Percentiles rank a stretch among this genome's conserved stretches.
phyloP scores from a whole-genome alignment of 2,113 vertebrate genomes.

The Muntiacus muntjak region DNA sequence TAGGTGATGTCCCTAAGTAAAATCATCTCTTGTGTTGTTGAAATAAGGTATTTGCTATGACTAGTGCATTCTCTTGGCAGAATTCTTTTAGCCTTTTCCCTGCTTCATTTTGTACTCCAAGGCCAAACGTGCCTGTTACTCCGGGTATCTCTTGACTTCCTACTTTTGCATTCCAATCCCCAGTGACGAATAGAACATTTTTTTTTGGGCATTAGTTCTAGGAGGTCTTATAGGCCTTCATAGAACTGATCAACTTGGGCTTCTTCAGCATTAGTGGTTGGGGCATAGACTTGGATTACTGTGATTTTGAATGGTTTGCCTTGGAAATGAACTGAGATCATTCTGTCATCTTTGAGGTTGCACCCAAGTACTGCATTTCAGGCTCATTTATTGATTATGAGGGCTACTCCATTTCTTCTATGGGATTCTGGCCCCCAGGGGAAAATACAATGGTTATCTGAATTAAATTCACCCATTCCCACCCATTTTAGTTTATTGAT shows the following conservation, averaged over 20 bases:
- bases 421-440: neutral
- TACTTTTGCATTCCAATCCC: neutral
- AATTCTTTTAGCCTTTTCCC: neutral
- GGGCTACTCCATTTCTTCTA: neutral
- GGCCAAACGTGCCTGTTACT: neutral
- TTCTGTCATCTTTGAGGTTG: neutral
- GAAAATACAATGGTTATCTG: neutral
- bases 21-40: neutral
- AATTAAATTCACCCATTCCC: neutral
- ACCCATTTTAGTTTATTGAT: neutral
- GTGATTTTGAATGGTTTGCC: neutral
- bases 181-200: neutral
- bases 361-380: neutral
- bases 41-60: neutral
- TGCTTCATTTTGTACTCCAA: neutral
- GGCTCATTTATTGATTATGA: neutral
- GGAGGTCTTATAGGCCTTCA: neutral
- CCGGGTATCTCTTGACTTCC: neutral
- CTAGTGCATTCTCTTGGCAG: neutral
- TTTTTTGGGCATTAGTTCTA: neutral
- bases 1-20: neutral
- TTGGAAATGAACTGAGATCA: neutral
- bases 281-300: neutral
- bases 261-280: neutral
- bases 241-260: neutral